Conservation (phyloP, 1,140 invertebrate species). For the Eueides isabella region DNA sequence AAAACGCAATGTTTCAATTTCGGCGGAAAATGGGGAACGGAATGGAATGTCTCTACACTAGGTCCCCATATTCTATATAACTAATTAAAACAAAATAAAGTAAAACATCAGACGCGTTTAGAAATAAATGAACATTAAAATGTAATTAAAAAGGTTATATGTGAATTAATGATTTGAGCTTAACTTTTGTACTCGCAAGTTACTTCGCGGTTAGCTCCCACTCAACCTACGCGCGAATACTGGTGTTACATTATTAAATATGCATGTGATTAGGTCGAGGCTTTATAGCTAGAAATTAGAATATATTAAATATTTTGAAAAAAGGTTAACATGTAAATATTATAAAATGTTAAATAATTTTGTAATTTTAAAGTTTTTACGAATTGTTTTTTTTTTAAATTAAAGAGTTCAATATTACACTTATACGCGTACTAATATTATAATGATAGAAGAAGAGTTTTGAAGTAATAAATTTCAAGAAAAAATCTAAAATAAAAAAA, state of each 20-base stretch:
- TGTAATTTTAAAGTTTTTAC: not conserved
- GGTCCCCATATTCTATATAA: not conserved
- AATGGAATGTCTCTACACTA: too few relatives aligned
- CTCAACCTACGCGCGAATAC: constrained; percentile 19
- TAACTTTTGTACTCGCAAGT: not conserved
- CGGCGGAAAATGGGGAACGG: too few relatives aligned
- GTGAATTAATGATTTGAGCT: not conserved
- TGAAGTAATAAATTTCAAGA: too few relatives aligned
- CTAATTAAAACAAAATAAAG: not conserved
- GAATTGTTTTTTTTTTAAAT: not conserved
- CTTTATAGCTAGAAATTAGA: constrained; percentile 15
- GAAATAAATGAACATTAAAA: not conserved
- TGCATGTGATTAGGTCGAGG: constrained; percentile 22
- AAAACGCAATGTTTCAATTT: too few relatives aligned
- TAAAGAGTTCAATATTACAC: too few relatives aligned
- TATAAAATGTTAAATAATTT: not conserved
- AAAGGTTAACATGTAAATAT: constrained; percentile 17
- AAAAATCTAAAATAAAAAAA: too few relatives aligned
- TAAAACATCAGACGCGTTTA: not conserved
- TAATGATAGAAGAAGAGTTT: too few relatives aligned
- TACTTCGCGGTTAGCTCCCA: constrained; percentile 29
- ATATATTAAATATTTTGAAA: constrained; percentile 29
- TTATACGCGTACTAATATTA: too few relatives aligned
- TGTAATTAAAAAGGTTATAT: not conserved
- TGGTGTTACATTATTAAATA: constrained; percentile 31